Percentiles rank a stretch among this genome's conserved stretches.
Evolutionary conservation across 1,140 invertebrate genomes (phyloP).

Genomic region (Drosophila ogumai): DNA sequence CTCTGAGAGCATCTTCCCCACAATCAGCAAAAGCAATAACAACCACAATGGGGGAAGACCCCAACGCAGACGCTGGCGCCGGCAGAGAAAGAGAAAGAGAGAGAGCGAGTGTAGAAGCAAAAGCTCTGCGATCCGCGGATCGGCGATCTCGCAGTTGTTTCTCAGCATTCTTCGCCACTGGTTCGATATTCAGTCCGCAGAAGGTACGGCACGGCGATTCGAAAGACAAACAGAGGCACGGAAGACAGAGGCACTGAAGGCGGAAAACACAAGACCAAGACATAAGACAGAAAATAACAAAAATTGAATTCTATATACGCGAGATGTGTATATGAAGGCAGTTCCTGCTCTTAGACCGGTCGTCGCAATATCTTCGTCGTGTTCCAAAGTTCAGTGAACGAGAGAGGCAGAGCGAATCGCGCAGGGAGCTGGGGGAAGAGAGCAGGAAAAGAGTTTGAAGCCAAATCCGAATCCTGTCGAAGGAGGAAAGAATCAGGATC

Average conservation of each 20-base stretch:
- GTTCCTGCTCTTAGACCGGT: conserved; percentile 52
- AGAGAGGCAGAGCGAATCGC: background rate
- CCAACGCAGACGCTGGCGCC: conserved; percentile 12
- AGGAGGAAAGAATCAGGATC: conserved; percentile 5
- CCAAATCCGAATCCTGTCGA: conserved; percentile 14
- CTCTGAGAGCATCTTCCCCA: conserved; percentile 7
- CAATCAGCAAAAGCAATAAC: background rate
- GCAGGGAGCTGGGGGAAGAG: no score
- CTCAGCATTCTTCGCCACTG: conserved; percentile 44
- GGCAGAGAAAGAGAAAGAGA: conserved; percentile 5
- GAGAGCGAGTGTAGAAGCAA: conserved; percentile 5
- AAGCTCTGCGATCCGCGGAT: conserved; percentile 5
- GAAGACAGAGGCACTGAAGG: conserved; percentile 21
- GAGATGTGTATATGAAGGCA: conserved; percentile 46
- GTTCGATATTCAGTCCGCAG: conserved; percentile 32
- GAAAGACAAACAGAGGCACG: conserved; percentile 10
- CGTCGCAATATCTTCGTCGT: conserved; percentile 26
- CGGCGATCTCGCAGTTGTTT: conserved; percentile 29
- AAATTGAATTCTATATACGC: conserved; percentile 36
- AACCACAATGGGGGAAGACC: conserved; percentile 6
- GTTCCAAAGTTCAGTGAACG: conserved; percentile 39
- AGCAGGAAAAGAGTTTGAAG: no score
- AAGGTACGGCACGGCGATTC: conserved; percentile 7
- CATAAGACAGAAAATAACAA: conserved; percentile 35
- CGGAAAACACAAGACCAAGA: conserved; percentile 25